These are phyloP conservation scores for Mus minutoides DNA, from an alignment of 2,797 vertebrate genomes.

Conservation along the genomic window DNA sequence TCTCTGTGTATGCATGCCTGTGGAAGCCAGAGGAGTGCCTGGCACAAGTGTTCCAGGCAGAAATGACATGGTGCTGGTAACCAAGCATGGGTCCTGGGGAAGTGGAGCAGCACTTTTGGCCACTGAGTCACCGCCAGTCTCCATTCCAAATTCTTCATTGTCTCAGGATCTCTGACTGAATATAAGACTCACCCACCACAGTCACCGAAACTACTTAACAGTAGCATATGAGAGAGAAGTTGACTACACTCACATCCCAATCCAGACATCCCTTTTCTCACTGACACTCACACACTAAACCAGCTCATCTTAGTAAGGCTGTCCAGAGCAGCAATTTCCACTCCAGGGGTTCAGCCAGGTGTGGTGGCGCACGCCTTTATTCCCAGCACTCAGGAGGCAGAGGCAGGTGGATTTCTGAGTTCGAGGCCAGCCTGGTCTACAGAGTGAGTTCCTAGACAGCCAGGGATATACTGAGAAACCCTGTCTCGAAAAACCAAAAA, in stretches of 20 bases:
- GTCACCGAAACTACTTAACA: background rate
- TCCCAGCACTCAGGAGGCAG: too few species aligned
- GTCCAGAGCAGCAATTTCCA: background rate
- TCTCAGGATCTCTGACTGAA: slow-evolving; percentile 35
- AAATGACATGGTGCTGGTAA: background rate
- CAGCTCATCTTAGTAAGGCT: slow-evolving; percentile 5
- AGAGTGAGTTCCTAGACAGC: too few species aligned
- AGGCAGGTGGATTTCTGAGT: too few species aligned
- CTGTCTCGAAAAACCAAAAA: too few species aligned
- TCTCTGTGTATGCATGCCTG: background rate
- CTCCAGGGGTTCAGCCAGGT: background rate
- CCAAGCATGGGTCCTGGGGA: background rate
- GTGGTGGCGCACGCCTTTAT: too few species aligned
- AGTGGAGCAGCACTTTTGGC: background rate
- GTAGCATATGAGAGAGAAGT: background rate
- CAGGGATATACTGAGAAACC: too few species aligned
- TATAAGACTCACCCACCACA: background rate
- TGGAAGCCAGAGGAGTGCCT: background rate
- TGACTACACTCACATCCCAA: background rate
- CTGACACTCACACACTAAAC: background rate
- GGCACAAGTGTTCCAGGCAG: background rate
- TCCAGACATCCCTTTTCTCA: background rate
- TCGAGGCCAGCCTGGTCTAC: too few species aligned
- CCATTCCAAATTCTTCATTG: background rate
- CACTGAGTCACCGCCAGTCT: background rate